Percentiles rank a stretch among this genome's conserved stretches.
phyloP scores from a whole-genome alignment of 2,888 invertebrate species.

The Oligia latruncula region DNA sequence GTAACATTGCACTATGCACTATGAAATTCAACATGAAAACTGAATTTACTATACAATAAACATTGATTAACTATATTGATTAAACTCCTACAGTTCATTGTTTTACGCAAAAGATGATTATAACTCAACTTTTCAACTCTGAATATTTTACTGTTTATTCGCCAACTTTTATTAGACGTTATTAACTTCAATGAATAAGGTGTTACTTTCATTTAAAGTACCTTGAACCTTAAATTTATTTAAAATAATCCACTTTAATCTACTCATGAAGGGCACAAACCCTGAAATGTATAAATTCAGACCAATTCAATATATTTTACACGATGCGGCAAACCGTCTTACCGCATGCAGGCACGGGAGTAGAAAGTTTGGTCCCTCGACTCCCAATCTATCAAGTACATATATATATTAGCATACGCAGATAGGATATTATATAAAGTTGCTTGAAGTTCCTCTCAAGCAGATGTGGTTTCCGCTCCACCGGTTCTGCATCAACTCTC shows the following conservation, averaged over 20 bases:
- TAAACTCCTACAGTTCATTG: not conserved
- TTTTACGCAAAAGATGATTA: not conserved
- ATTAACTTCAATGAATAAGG: not conserved
- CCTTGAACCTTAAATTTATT: too few species aligned
- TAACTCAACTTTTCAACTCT: not conserved
- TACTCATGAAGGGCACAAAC: not conserved
- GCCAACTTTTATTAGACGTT: not conserved
- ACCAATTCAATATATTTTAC: too few species aligned
- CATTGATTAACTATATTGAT: not conserved
- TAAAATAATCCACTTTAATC: not conserved
- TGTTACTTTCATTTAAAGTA: too few species aligned
- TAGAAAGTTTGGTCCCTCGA: slow-evolving; percentile 16
- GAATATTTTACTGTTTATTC: slow-evolving; percentile 15
- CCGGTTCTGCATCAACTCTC: not conserved
- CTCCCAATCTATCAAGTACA: not conserved
- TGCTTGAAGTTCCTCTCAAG: slow-evolving; percentile 10
- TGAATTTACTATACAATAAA: not conserved
- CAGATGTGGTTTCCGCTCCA: slow-evolving; percentile 1
- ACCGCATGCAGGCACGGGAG: not conserved
- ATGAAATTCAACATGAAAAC: slow-evolving; percentile 10
- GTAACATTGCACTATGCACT: not conserved
- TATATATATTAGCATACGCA: slow-evolving; percentile 31
- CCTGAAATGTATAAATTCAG: not conserved
- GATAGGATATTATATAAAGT: slow-evolving; percentile 34
- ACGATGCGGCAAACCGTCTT: not conserved